Conservation (phyloP, 1,140 invertebrate species). For the Platyscapa corneri region DNA sequence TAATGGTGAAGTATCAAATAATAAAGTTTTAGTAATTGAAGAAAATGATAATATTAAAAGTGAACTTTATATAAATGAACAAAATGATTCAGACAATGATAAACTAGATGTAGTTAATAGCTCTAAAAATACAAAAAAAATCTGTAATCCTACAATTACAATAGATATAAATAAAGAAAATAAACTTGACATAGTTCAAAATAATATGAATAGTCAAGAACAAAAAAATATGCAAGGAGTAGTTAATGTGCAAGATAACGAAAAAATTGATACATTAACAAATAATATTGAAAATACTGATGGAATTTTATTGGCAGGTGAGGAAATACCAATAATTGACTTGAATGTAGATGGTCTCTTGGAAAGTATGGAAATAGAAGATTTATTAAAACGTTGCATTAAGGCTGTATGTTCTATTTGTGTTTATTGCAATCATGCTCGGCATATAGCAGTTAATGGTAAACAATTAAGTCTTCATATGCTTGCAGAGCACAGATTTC, state of each 20-base stretch:
- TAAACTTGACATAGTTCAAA: constrained; percentile 34
- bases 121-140: constrained; percentile 35
- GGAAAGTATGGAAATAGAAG: constrained; percentile 82
- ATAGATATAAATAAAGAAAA: constrained; percentile 44
- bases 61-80: constrained; percentile 51
- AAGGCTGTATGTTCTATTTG: constrained; percentile 80
- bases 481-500: constrained; percentile 84
- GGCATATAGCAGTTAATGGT: constrained; percentile 87
- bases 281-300: constrained; percentile 51
- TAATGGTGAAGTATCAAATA: constrained; percentile 61
- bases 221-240: constrained; percentile 46
- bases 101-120: constrained; percentile 60
- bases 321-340: constrained; percentile 81
- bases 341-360: constrained; percentile 83
- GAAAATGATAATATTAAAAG: constrained; percentile 16
- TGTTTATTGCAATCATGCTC: constrained; percentile 88
- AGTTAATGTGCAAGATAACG: constrained; percentile 46
- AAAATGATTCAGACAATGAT: constrained; percentile 64
- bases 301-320: constrained; percentile 74
- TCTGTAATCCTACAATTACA: constrained; percentile 41
- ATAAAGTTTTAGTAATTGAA: constrained; percentile 29
- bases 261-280: constrained; percentile 48
- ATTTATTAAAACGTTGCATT: constrained; percentile 83
- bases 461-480: constrained; percentile 86
- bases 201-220: constrained; percentile 35